Conservation (phyloP, 1,140 invertebrate species). For the Oryctes rhinoceros region DNA sequence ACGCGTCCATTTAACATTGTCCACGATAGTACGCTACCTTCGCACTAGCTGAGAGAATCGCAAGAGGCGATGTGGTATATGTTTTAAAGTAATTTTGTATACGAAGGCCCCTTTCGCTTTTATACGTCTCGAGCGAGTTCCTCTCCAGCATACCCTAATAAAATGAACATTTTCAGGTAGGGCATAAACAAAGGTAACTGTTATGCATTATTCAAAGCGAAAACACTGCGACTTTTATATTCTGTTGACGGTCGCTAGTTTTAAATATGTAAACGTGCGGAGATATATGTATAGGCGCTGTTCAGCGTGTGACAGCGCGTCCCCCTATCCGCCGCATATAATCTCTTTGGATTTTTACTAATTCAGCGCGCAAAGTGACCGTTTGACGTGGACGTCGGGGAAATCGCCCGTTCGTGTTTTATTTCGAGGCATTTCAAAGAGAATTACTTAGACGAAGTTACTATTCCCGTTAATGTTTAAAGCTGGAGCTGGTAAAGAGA, state of each 20-base stretch:
- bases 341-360: background rate
- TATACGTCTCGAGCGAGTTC: conserved; percentile 2
- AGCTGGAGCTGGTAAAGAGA: no score
- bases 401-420: background rate
- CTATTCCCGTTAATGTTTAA: no score
- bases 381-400: background rate
- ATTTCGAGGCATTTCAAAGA: background rate
- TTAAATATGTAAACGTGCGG: conserved; percentile 10
- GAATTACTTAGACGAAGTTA: no score
- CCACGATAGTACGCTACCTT: background rate
- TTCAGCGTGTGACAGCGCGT: background rate
- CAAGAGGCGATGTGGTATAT: background rate
- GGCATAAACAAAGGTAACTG: conserved; percentile 18
- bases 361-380: background rate
- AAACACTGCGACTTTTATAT: conserved; percentile 19
- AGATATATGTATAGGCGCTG: conserved; percentile 1
- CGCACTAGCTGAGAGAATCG: background rate
- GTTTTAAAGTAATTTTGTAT: conserved; percentile 20
- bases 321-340: background rate
- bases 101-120: conserved; percentile 5
- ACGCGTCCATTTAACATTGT: background rate
- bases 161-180: conserved; percentile 22
- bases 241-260: conserved; percentile 20
- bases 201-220: conserved; percentile 6
- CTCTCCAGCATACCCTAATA: conserved; percentile 4